Conservation (phyloP, 2,113 vertebrate species). For the Cardinalis cardinalis region DNA sequence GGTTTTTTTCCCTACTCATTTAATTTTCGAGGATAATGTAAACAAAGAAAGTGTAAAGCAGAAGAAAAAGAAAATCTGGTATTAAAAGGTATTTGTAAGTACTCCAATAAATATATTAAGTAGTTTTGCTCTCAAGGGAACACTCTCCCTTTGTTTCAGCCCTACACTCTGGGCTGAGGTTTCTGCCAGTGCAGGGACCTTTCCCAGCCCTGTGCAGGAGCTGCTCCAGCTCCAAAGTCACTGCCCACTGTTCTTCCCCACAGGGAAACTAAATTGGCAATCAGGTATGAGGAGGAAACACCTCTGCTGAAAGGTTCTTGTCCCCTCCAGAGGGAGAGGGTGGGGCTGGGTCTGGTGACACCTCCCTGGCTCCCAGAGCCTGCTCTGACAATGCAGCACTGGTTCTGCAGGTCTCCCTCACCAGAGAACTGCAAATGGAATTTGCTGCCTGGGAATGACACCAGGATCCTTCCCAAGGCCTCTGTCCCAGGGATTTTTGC, state of each 20-base stretch:
- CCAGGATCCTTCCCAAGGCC: background rate
- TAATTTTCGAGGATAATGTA: background rate
- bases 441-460: background rate
- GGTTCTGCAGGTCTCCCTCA: background rate
- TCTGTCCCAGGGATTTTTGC: background rate
- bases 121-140: background rate
- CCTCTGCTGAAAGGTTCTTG: background rate
- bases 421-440: background rate
- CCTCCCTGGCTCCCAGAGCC: background rate
- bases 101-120: background rate
- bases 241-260: background rate
- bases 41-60: background rate
- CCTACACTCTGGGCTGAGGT: background rate
- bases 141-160: background rate
- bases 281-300: background rate
- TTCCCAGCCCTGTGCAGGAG: background rate
- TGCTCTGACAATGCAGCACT: background rate
- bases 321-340: background rate
- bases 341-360: background rate
- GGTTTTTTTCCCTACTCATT: fast-evolving
- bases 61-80: background rate
- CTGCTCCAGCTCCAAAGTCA: background rate
- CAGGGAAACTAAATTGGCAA: background rate
- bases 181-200: background rate
- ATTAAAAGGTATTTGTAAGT: background rate